A percentile compares a stretch with the other conserved stretches of the same genome.
These are phyloP conservation scores for Australoheros facetus DNA, from an alignment of 2,797 vertebrate species.

Conservation along the genomic window DNA sequence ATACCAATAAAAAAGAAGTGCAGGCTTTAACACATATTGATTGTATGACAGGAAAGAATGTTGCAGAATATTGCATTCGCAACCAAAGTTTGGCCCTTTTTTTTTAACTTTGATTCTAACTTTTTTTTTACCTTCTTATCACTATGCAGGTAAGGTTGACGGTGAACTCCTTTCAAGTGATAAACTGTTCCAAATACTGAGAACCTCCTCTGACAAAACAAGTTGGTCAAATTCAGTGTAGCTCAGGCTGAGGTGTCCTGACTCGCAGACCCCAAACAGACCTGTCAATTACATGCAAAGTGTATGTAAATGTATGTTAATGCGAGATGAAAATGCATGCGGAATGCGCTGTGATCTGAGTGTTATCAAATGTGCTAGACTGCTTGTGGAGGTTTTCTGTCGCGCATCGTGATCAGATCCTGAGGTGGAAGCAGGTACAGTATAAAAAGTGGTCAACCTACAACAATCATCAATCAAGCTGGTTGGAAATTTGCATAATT, in stretches of 20 bases:
- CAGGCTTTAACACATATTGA: constrained; percentile 43
- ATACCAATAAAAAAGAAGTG: constrained; percentile 29
- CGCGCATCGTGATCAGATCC: not conserved
- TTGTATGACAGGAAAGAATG: constrained; percentile 19
- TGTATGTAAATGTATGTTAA: not conserved
- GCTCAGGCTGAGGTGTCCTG: not conserved
- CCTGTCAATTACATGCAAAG: not conserved
- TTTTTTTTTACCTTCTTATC: not conserved
- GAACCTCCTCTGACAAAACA: not conserved
- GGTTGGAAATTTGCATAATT: not conserved
- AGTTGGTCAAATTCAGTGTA: not conserved
- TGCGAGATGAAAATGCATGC: fast-evolving
- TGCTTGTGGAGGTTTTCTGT: not conserved
- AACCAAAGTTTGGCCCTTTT: not conserved
- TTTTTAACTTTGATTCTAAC: not conserved
- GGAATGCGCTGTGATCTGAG: not conserved
- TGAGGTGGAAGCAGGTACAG: not conserved
- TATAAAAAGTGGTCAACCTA: not conserved
- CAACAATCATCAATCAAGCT: not conserved
- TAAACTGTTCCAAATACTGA: not conserved
- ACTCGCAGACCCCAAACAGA: not conserved
- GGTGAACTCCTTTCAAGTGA: not conserved
- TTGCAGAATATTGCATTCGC: constrained; percentile 8
- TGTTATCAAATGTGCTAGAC: constrained; percentile 1
- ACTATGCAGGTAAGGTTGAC: constrained; percentile 9